Percentiles rank a stretch among this genome's conserved stretches.
These are phyloP conservation scores for Herpailurus yagouaroundi DNA, from an alignment of 2,113 vertebrate species.

Conservation along the genomic window DNA sequence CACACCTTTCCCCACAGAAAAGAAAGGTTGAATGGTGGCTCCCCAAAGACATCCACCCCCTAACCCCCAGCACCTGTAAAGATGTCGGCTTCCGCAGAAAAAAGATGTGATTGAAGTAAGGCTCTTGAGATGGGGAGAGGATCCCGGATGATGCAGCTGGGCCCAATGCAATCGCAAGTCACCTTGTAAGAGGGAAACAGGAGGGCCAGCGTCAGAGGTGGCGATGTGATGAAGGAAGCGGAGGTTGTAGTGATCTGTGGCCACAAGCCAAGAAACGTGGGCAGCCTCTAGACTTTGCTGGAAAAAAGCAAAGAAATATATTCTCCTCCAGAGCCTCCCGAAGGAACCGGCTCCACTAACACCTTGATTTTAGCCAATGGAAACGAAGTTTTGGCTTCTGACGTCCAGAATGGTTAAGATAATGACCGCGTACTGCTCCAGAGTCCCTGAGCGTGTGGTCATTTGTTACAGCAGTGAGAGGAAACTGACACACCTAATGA, in stretches of 20 bases:
- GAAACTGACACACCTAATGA: neutral
- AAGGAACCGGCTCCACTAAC: neutral
- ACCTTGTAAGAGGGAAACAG: neutral
- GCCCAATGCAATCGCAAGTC: neutral
- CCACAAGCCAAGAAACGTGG: neutral
- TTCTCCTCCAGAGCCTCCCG: neutral
- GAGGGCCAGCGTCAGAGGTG: neutral
- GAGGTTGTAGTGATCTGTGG: neutral
- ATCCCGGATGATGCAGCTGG: neutral
- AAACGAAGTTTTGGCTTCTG: neutral
- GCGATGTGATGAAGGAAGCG: neutral
- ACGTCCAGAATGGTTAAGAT: neutral
- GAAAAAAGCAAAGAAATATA: neutral
- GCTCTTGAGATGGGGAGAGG: neutral
- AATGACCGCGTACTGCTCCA: neutral
- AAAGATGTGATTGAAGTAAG: neutral
- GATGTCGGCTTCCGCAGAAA: neutral
- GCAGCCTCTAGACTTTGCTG: neutral
- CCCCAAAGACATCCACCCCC: neutral
- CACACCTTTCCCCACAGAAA: neutral
- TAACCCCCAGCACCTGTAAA: neutral
- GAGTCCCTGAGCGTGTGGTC: no score
- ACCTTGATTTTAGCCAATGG: neutral
- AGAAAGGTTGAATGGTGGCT: neutral
- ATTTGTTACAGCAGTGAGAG: neutral